phyloP scores from a whole-genome alignment of 2,113 vertebrate genomes.

The Rana temporaria region DNA sequence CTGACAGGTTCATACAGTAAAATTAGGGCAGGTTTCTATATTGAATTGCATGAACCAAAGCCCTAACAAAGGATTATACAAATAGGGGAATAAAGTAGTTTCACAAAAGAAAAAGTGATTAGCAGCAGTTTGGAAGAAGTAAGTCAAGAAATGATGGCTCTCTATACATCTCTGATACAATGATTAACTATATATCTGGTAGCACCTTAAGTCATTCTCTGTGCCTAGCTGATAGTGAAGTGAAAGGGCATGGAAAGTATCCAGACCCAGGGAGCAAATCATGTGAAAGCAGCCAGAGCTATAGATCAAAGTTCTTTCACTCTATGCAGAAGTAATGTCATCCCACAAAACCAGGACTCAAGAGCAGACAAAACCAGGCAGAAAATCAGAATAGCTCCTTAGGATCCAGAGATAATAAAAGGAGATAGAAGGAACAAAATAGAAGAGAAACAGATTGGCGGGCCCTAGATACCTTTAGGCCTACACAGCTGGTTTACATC shows the following conservation, averaged over 20 bases:
- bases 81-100: conserved; percentile 43
- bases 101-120: conserved; percentile 61
- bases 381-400: conserved; percentile 80
- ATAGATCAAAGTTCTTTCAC: conserved; percentile 90
- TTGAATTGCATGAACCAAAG: background rate
- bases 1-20: background rate
- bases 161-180: conserved; percentile 67
- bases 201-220: conserved; percentile 73
- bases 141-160: conserved; percentile 62
- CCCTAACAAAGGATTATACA: background rate
- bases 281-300: conserved; percentile 83
- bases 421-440: conserved; percentile 72
- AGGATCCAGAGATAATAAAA: conserved; percentile 82
- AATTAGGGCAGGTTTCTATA: conserved; percentile 10
- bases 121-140: conserved; percentile 63
- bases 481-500: conserved; percentile 75
- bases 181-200: conserved; percentile 82
- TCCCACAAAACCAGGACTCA: conserved; percentile 69
- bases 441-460: conserved; percentile 79
- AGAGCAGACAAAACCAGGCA: conserved; percentile 73
- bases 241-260: conserved; percentile 88
- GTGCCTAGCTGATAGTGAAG: conserved; percentile 81
- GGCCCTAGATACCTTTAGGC: conserved; percentile 70
- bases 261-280: conserved; percentile 89
- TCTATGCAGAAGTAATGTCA: conserved; percentile 76